Conservation (phyloP, 2,888 invertebrate species). For the Mycogona germanica region DNA sequence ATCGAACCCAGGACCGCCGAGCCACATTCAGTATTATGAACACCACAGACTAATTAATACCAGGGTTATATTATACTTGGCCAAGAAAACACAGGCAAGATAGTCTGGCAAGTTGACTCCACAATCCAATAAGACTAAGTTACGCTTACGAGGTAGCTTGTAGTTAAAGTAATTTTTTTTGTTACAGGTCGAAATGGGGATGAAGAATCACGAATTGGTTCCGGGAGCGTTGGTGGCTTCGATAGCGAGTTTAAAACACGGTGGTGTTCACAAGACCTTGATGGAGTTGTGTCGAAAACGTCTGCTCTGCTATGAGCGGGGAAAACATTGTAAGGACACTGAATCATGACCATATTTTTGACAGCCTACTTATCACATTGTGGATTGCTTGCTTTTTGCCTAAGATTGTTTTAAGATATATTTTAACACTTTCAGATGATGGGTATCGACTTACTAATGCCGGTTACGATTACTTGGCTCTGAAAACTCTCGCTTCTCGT, state of each 20-base stretch:
- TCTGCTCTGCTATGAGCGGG: conserved; percentile 84
- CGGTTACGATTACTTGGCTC: conserved; percentile 93
- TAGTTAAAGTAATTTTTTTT: conserved; percentile 5
- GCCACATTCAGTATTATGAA: no score
- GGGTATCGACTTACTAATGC: conserved; percentile 90
- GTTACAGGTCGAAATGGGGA: conserved; percentile 95
- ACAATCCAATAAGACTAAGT: no score
- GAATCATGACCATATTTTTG: no score
- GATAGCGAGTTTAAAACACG: conserved; percentile 83
- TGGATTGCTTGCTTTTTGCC: no score
- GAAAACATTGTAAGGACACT: conserved; percentile 65
- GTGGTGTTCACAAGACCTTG: conserved; percentile 85
- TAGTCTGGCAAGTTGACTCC: no score
- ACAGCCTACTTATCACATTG: no score
- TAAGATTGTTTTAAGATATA: not conserved
- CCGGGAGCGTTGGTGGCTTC: conserved; percentile 78
- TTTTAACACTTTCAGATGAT: conserved; percentile 51
- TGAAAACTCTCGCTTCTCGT: conserved; percentile 71
- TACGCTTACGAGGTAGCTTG: conserved; percentile 1
- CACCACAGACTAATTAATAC: no score
- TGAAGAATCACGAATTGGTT: conserved; percentile 98
- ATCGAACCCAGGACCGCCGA: no score
- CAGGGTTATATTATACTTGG: no score
- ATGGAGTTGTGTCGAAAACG: conserved; percentile 81
- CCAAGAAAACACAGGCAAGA: no score